phyloP scores from a whole-genome alignment of 1,140 invertebrate genomes.

The Diachasma alloeum region DNA sequence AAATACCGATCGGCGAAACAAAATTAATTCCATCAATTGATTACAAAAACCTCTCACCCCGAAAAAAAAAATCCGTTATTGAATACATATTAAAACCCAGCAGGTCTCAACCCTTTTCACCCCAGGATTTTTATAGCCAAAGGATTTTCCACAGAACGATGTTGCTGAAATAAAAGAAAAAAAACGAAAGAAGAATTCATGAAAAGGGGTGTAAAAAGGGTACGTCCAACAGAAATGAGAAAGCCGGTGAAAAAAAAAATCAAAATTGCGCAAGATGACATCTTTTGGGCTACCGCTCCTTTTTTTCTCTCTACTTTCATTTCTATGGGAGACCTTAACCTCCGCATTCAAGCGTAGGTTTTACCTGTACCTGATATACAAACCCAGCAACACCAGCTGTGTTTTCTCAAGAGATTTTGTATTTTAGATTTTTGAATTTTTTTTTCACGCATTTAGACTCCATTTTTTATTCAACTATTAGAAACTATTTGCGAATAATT shows the following conservation, averaged over 20 bases:
- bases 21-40: no score
- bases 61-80: background rate
- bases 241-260: background rate
- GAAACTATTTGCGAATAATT: no score
- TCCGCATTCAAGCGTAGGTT: background rate
- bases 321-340: constrained; percentile 11
- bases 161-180: background rate
- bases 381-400: constrained; percentile 24
- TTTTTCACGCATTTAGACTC: background rate
- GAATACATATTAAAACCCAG: background rate
- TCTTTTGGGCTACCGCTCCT: constrained; percentile 18
- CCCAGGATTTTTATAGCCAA: background rate
- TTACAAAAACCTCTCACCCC: no score
- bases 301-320: constrained; percentile 13
- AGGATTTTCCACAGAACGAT: constrained; percentile 15
- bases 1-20: no score
- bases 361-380: constrained; percentile 11
- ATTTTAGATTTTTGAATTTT: constrained; percentile 14
- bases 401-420: constrained; percentile 32
- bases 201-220: background rate
- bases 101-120: background rate
- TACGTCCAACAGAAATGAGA: background rate
- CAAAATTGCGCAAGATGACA: constrained; percentile 22
- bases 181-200: background rate
- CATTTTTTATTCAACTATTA: no score